Evolutionary conservation across 1,140 invertebrate species (phyloP).

Genomic region (Himalopsyche phryganea): DNA sequence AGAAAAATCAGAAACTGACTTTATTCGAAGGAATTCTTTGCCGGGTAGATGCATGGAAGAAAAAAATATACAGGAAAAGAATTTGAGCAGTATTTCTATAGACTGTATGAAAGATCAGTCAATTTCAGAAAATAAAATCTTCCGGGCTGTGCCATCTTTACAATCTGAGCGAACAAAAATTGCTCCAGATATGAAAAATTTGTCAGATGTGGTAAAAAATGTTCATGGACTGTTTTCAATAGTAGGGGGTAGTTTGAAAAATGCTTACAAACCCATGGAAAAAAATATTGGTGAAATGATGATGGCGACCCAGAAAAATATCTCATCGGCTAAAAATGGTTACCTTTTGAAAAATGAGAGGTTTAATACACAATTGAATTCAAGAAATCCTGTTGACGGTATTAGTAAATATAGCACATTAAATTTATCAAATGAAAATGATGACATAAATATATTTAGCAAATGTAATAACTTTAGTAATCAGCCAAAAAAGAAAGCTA

Average conservation of each 20-base stretch:
- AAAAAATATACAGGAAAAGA: no score
- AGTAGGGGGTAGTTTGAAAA: conserved; percentile 26
- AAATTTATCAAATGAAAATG: conserved; percentile 25
- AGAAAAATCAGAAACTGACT: neutral
- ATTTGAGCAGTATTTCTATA: no score
- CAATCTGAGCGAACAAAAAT: conserved; percentile 19
- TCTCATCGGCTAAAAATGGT: conserved; percentile 22
- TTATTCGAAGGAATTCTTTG: conserved; percentile 6
- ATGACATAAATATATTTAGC: conserved; percentile 15
- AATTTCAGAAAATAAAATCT: neutral
- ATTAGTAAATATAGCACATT: conserved; percentile 29
- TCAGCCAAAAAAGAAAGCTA: neutral
- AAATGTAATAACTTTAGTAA: conserved; percentile 24
- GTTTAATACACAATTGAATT: neutral
- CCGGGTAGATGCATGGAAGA: neutral
- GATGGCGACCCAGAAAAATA: conserved; percentile 28
- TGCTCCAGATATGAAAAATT: conserved; percentile 20
- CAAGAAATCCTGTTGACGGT: conserved; percentile 2
- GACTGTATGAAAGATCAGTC: no score
- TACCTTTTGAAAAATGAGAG: conserved; percentile 14
- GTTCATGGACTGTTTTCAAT: conserved; percentile 29
- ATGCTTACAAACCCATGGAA: conserved; percentile 31
- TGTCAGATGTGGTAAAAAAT: conserved; percentile 29
- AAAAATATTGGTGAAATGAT: conserved; percentile 29
- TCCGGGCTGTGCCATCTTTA: neutral